Conservation (phyloP, 2,797 vertebrate genomes). For the Chelmon rostratus region DNA sequence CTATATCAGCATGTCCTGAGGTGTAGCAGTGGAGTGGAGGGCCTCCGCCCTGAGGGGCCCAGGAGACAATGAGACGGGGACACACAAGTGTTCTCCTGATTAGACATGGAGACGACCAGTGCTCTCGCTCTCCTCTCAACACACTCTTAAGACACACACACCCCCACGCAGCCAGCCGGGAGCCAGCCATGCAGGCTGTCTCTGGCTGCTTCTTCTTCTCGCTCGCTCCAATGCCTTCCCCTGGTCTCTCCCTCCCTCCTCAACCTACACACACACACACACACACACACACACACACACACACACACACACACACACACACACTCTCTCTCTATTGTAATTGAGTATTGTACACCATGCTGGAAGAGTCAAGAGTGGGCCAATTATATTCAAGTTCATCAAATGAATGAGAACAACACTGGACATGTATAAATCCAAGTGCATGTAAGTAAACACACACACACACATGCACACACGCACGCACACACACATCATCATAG, state of each 20-base stretch:
- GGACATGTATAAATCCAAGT: constrained; percentile 51
- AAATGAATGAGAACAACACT: constrained; percentile 60
- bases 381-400: constrained; percentile 58
- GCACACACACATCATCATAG: constrained; percentile 42
- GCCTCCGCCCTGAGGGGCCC: constrained; percentile 71
- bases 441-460: constrained; percentile 35
- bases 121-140: constrained; percentile 81
- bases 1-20: constrained; percentile 72
- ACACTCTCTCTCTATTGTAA: constrained; percentile 30
- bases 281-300: constrained; percentile 16
- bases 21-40: constrained; percentile 64
- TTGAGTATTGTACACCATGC: constrained; percentile 37
- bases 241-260: constrained; percentile 19
- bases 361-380: constrained; percentile 43
- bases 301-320: constrained; percentile 18
- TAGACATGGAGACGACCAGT: constrained; percentile 81
- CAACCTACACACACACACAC: background rate
- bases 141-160: constrained; percentile 83
- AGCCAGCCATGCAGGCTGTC: constrained; percentile 69
- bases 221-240: constrained; percentile 26
- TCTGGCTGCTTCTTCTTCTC: constrained; percentile 49
- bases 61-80: constrained; percentile 87
- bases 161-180: constrained; percentile 75
- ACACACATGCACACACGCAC: constrained; percentile 24
- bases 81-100: constrained; percentile 86